Evolutionary conservation across 1,140 invertebrate genomes (phyloP), one percentile per base, ranked within the genome.

Genomic region (Drosophila malerkotliana): DNA sequence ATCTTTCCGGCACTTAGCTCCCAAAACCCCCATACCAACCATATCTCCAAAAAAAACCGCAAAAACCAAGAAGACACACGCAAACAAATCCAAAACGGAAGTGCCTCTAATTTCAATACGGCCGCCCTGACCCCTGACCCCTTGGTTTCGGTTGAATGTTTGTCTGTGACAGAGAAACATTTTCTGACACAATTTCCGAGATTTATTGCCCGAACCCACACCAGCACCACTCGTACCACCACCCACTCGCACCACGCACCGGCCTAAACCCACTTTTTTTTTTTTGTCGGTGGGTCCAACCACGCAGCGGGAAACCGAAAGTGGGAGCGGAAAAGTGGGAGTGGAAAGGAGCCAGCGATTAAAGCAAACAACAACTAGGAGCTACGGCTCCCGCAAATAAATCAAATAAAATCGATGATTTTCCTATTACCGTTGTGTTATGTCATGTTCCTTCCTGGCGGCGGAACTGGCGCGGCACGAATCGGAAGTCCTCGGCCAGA

Each of bases 401-500:
- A 87, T 87, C 83, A 87, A 85, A 87, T 85, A 76, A 85, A 85
- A 87, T 82, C 82, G 82, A 85, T 85, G 82, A 87, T 85, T 85
- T 85, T 85, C 82, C 82, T 87, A 88, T 87, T 87, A 87, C 78
- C 79, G 74, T 76, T 87, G 77, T 88, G 79, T 87, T 87, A 88
- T 87, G 82, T 87, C 82, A 87, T 82, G 78, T 72, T 82, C 62
- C 66, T 82, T 85, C 75, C 82, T 77, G 77, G 34, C 39, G 30
- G 71, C 47, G 30, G 52, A 41, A 62, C 34, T 52, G 58, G 59
- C 7, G 28, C 34, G 39, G 28, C 34, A 39, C 34, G 14, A 24
- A 68, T 44, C 64, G 64, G 64, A 68, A 68, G 54, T 28, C 18
- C 24, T 66, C 49, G 64, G 64, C 32, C 64, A 57, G 51, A 6